Conservation (phyloP, 1,140 invertebrate species). For the Ips nitidus region DNA sequence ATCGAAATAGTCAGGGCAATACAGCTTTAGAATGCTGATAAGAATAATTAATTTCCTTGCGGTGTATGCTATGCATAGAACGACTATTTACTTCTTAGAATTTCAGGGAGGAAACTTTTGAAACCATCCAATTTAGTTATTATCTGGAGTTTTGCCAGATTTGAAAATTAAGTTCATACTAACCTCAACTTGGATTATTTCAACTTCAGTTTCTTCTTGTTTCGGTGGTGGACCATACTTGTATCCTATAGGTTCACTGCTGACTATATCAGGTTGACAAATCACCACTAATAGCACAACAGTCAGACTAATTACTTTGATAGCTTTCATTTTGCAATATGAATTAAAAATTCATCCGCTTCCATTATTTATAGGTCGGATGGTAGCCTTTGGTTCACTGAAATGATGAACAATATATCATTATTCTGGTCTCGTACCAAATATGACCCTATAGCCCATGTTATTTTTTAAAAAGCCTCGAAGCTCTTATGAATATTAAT, state of each 20-base stretch:
- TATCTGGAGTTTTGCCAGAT: no score
- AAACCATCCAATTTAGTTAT: no score
- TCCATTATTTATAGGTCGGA: slow-evolving; percentile 14
- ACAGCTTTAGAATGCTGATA: no score
- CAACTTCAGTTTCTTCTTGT: slow-evolving; percentile 17
- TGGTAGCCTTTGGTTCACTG: background rate
- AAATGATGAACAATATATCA: slow-evolving; percentile 1
- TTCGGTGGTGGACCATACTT: slow-evolving; percentile 11
- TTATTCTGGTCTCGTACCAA: slow-evolving; percentile 5
- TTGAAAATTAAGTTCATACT: background rate
- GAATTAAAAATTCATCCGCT: background rate
- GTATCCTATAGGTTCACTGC: slow-evolving; percentile 15
- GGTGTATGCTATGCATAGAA: no score
- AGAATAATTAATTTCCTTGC: no score
- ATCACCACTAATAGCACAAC: slow-evolving; percentile 3
- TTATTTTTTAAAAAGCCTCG: background rate
- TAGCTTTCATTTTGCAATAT: slow-evolving; percentile 18
- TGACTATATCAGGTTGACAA: background rate
- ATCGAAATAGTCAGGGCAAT: no score
- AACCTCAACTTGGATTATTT: slow-evolving; percentile 25
- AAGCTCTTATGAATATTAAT: background rate
- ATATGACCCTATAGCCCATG: slow-evolving; percentile 7
- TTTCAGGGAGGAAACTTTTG: no score
- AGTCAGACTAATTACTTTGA: background rate
- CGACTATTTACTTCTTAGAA: no score